Base-by-base conservation (phyloP, 2,888 invertebrate genomes). In the Andrena haemorrhoa region DNA sequence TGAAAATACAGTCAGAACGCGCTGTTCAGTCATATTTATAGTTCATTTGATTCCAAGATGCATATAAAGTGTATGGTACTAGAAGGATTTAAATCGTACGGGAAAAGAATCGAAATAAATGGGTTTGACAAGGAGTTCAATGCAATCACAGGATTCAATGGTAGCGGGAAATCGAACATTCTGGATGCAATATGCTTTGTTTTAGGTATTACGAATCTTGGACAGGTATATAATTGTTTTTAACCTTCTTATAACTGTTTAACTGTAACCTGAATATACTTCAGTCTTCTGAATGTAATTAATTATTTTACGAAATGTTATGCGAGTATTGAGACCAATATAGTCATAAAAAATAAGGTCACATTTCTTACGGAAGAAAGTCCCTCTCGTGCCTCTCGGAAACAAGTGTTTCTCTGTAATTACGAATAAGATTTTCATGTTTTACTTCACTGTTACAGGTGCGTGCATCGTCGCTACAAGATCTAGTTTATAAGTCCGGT, bases 11-110 rank as follows among this genome's bases (percentile, higher is more conserved):
- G 2, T 26, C 8, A 5, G 23, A 33, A 3, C 31, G 10, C 51
- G 49, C 35, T 31, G 61, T 58, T 35, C 23, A 56, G n/a, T 49
- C 31, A 12, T 0, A 56, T 58, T 20, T 29, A n/a, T 33, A 20
- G 29, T 69, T 26, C 47, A 75, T 20, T 31, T 8, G 8, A 60
- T 6, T 31, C 65, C 33, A 90, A 82, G 10, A 99, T 99, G 99
- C 96, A 97, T 93, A 97, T 99, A 65, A 99, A 98, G 94, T 97
- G 97, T 1, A 97, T 99, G 89, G 96, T 98, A 49, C 94, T 99
- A 66, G 99, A 99, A 92, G 99, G 99, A 63, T 99, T 99, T 93
- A 99, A 99, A 94, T 99, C 99, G 0, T 99, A 99, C 91, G 99
- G 98, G 0, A 97, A 97, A 88, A 95, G 98, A 87, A 98, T 98